Evolutionary conservation across 2,888 invertebrate genomes (phyloP), one percentile per base, ranked within the genome.

Genomic region (Eilema caniola): DNA sequence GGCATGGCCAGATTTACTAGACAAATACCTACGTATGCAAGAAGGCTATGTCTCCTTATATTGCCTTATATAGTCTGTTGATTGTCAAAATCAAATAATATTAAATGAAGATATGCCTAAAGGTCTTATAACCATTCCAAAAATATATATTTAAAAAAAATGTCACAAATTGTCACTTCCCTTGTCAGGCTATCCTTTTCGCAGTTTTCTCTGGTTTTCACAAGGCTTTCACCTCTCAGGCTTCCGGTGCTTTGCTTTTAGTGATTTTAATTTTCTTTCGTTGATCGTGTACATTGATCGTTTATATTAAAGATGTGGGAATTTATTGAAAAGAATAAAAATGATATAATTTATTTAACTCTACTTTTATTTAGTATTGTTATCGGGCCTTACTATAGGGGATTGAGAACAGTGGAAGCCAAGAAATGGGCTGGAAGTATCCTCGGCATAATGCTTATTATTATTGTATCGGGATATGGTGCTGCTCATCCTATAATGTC

Each of bases 341-440:
- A 98, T 88, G 98, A 98, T 92, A 93, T 98, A 67, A 95, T 98
- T 82, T 98, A 98, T 89, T 94, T 98, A 67, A 88, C 94, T 20
- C 92, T 98, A 66, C 91, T 98, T 74, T 86, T 97, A 67, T 94
- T 96, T 67, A 97, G 97, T 86, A 96, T 98, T 73, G 96, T 93
- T 24, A 96, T 97, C 82, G 98, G 98, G 0, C 95, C 96, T 56
- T 95, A 96, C 85, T 97, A 97, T 79, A 95, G 96, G 75, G 94
- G 95, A 83, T 93, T 95, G 72, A 81, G 78, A 24, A 84, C 86
- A 61, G 83, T 93, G 37, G 77, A 88, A 56, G 76, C 82, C 0
- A 96, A 95, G 78, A 96, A 96, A 95, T 96, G 96, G 96, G 83
- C 91, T 31, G 95, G 96, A 71, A 96, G 96, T 12, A 71, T 92